Percentiles rank a stretch among this genome's conserved stretches.
phyloP scores from a whole-genome alignment of 2,888 invertebrate species.

The Timandra comae region DNA sequence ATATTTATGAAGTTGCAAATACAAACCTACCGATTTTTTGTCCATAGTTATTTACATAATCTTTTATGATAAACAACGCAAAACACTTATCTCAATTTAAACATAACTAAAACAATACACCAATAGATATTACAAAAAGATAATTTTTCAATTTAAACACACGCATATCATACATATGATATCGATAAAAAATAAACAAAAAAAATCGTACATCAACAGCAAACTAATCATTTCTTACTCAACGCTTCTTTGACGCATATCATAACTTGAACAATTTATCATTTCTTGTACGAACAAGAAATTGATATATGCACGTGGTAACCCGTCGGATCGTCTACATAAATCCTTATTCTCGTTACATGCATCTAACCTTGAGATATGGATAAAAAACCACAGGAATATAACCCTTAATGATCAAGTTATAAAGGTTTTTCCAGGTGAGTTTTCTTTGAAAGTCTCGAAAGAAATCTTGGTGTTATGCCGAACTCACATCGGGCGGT shows the following conservation, averaged over 20 bases:
- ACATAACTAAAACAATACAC: too few relatives aligned
- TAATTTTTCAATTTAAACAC: constrained; percentile 14
- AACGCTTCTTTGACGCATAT: constrained; percentile 32
- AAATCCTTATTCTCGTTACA: constrained; percentile 40
- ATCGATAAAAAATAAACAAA: constrained; percentile 1
- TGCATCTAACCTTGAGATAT: constrained; percentile 37
- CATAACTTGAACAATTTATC: constrained; percentile 58
- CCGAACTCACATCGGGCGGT: constrained; percentile 57
- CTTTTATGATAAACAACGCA: too few relatives aligned
- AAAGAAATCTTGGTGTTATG: constrained; percentile 44
- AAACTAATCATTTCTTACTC: constrained; percentile 32
- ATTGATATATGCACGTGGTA: constrained; percentile 54
- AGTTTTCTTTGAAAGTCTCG: too few relatives aligned
- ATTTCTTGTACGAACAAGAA: constrained; percentile 45
- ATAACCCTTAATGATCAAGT: constrained; percentile 17
- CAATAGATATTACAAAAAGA: too few relatives aligned
- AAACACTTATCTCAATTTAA: too few relatives aligned
- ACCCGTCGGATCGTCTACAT: constrained; percentile 35
- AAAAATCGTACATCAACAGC: constrained; percentile 12
- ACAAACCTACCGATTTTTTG: too few relatives aligned
- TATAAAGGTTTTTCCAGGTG: too few relatives aligned
- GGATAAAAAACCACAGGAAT: constrained; percentile 15
- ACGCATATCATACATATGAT: constrained; percentile 9
- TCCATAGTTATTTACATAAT: too few relatives aligned
- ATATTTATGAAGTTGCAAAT: too few relatives aligned